Conservation (phyloP, 2,888 invertebrate genomes). For the Protodeltote pygarga region DNA sequence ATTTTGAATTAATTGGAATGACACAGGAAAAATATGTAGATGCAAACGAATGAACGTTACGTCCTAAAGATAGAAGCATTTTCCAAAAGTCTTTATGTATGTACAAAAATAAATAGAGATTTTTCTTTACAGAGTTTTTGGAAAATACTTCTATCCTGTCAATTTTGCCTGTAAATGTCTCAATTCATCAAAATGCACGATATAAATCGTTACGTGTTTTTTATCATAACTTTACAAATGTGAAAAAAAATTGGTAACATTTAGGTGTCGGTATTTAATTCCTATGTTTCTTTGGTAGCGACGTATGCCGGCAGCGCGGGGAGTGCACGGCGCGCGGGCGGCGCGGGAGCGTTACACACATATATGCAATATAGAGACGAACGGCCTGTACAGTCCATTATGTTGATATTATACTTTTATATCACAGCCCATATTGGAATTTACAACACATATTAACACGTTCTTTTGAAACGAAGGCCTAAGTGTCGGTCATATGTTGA, state of each 20-base stretch:
- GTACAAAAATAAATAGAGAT: conserved; percentile 69
- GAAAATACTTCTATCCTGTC: conserved; percentile 49
- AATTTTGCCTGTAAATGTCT: neutral
- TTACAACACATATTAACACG: conserved; percentile 86
- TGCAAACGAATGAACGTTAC: conserved; percentile 7
- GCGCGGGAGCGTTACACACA: conserved; percentile 68
- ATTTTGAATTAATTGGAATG: conserved; percentile 16
- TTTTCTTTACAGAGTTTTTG: conserved; percentile 55
- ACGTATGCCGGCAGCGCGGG: conserved; percentile 5
- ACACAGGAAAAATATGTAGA: conserved; percentile 9
- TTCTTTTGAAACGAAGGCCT: conserved; percentile 82
- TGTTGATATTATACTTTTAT: conserved; percentile 88
- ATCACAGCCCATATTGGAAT: conserved; percentile 94
- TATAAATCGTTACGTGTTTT: no score
- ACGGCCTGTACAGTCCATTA: conserved; percentile 90
- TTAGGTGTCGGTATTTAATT: conserved; percentile 29
- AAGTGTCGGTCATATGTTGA: conserved; percentile 77
- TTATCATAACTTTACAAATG: no score
- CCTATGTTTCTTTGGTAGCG: conserved; percentile 21
- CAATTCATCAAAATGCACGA: neutral
- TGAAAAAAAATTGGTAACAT: conserved; percentile 24
- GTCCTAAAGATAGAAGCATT: conserved; percentile 54
- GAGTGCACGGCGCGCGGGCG: conserved; percentile 19
- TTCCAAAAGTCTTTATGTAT: conserved; percentile 54
- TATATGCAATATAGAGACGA: conserved; percentile 83